Percentiles rank a stretch among this genome's conserved stretches.
These are phyloP conservation scores for Chlorospingus flavigularis DNA, from an alignment of 2,797 vertebrate species.

Conservation along the genomic window DNA sequence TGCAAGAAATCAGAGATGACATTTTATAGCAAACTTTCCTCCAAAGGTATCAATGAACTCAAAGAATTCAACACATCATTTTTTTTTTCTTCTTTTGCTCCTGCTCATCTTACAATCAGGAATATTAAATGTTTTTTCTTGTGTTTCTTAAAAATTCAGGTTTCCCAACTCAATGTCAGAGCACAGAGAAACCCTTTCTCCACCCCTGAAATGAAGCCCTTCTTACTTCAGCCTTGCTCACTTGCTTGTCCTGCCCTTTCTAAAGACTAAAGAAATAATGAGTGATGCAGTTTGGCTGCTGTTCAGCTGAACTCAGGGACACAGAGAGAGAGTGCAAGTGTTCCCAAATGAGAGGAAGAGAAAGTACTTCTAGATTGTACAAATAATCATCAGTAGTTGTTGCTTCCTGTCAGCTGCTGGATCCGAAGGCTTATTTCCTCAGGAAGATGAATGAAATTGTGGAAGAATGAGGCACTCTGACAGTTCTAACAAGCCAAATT, in stretches of 20 bases:
- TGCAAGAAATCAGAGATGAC: neutral
- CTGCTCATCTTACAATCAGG: neutral
- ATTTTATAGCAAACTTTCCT: neutral
- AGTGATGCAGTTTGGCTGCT: conserved; percentile 37
- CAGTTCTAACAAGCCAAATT: neutral
- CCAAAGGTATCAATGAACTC: neutral
- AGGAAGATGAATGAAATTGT: neutral
- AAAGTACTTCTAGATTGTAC: conserved; percentile 14
- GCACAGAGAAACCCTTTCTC: neutral
- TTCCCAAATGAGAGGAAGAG: conserved; percentile 22
- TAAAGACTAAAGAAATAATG: conserved; percentile 24
- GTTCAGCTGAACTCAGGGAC: conserved; percentile 25
- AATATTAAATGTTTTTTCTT: neutral
- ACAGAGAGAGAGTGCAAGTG: neutral
- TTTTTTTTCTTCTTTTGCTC: neutral
- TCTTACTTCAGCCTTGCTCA: neutral
- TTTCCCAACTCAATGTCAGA: neutral
- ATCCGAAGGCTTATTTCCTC: neutral
- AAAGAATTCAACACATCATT: neutral
- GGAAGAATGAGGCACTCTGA: neutral
- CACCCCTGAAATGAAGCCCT: neutral
- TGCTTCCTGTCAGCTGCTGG: neutral
- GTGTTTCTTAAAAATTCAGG: neutral
- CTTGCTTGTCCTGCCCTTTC: conserved; percentile 26
- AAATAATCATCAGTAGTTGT: conserved; percentile 14